Percentiles rank a stretch among this genome's conserved stretches.
Evolutionary conservation across 2,113 vertebrate species (phyloP).

Genomic region (Neofelis nebulosa): DNA sequence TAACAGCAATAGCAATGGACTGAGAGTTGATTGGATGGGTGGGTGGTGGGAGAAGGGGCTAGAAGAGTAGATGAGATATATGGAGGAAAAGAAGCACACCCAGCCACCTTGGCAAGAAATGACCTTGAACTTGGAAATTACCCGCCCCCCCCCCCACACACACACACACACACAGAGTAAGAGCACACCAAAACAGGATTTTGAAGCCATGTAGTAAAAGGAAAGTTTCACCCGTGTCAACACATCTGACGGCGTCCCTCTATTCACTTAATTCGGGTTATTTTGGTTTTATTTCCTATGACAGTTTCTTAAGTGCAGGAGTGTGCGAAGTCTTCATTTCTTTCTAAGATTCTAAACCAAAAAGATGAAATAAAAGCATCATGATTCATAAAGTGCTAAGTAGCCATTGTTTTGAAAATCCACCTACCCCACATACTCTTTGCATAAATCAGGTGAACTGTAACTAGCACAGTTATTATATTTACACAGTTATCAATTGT

Average conservation of each 20-base stretch:
- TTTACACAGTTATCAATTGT: not conserved
- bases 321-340: not conserved
- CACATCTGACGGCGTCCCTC: not conserved
- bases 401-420: constrained; percentile 14
- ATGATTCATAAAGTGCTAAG: not conserved
- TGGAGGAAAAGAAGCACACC: not conserved
- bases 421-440: not conserved
- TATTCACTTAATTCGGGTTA: not conserved
- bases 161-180: not conserved
- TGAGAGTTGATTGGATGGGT: not conserved
- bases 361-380: not conserved
- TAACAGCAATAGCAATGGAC: too few species aligned
- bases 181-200: not conserved
- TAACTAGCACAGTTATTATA: not conserved
- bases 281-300: not conserved
- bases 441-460: not conserved
- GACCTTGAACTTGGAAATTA: not conserved
- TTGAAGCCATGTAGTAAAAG: not conserved
- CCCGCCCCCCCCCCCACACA: fast-evolving
- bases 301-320: not conserved
- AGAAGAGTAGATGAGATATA: not conserved
- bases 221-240: not conserved
- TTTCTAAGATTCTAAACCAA: not conserved
- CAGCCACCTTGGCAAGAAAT: not conserved
- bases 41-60: not conserved